Evolutionary conservation across 1,140 invertebrate genomes (phyloP).

Genomic region (Whitmania pigra): DNA sequence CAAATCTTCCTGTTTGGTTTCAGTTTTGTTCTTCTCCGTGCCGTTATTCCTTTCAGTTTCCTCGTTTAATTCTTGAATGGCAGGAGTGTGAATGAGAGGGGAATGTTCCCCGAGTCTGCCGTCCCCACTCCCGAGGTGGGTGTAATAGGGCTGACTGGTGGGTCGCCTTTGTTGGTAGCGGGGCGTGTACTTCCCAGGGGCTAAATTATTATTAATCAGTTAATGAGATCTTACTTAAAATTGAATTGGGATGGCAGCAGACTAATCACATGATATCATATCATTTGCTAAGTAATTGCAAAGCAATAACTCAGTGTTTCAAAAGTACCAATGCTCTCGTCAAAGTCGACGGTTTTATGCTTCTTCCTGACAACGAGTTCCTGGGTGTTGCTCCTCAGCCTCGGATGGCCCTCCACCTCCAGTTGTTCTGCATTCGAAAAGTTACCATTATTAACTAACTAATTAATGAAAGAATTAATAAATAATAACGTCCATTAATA

Average conservation of each 20-base stretch:
- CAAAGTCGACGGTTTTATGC: slow-evolving; percentile 16
- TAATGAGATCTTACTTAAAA: too few species aligned
- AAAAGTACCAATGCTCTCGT: background rate
- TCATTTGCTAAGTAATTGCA: background rate
- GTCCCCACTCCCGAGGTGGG: background rate
- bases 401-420: background rate
- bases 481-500: background rate
- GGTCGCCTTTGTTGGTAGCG: slow-evolving; percentile 1
- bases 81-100: background rate
- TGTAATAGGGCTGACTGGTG: background rate
- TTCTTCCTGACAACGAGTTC: background rate
- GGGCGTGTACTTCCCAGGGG: background rate
- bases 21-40: background rate
- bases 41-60: background rate
- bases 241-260: too few species aligned
- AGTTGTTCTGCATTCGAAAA: background rate
- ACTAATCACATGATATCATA: too few species aligned
- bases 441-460: background rate
- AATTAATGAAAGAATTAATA: too few species aligned
- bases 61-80: background rate
- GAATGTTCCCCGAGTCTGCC: background rate
- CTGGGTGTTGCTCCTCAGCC: slow-evolving; percentile 8
- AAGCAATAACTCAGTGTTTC: background rate
- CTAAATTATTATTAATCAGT: too few species aligned
- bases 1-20: background rate